These are phyloP conservation scores for Diplodus puntazzo DNA, from an alignment of 2,797 vertebrate species.

Conservation along the genomic window DNA sequence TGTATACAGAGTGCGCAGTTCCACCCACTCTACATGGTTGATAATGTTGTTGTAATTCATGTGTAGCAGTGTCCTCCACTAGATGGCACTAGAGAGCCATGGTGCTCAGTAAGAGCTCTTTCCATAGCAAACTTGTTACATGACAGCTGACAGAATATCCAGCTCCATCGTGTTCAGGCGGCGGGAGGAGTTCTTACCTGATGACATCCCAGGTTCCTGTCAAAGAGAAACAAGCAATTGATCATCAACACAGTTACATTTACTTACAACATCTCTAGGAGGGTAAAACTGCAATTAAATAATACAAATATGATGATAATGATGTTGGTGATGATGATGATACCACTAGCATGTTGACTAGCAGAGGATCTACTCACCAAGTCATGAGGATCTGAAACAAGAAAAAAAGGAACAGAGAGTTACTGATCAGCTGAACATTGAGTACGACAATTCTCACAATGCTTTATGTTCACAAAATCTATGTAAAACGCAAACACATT, in stretches of 20 bases:
- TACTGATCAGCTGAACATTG: background rate
- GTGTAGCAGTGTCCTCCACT: slow-evolving; percentile 46
- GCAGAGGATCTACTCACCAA: slow-evolving; percentile 79
- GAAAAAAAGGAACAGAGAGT: slow-evolving; percentile 7
- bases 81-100: slow-evolving; percentile 81
- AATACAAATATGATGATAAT: too few relatives aligned
- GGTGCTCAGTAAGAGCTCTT: background rate
- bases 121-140: background rate
- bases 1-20: background rate
- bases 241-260: background rate
- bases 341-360: background rate
- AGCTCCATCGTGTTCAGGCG: background rate
- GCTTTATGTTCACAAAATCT: background rate
- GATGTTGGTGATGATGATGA: background rate
- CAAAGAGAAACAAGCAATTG: slow-evolving; percentile 22
- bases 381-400: slow-evolving; percentile 85
- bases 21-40: background rate
- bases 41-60: background rate
- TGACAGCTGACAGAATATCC: slow-evolving; percentile 26
- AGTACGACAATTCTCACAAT: background rate
- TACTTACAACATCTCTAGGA: background rate
- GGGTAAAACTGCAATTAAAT: background rate
- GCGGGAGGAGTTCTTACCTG: slow-evolving; percentile 76
- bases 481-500: too few relatives aligned
- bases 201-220: slow-evolving; percentile 85